Percentiles rank a stretch among this genome's conserved stretches.
Evolutionary conservation across 2,888 invertebrate species (phyloP).

Genomic region (Drosophila ezoana): DNA sequence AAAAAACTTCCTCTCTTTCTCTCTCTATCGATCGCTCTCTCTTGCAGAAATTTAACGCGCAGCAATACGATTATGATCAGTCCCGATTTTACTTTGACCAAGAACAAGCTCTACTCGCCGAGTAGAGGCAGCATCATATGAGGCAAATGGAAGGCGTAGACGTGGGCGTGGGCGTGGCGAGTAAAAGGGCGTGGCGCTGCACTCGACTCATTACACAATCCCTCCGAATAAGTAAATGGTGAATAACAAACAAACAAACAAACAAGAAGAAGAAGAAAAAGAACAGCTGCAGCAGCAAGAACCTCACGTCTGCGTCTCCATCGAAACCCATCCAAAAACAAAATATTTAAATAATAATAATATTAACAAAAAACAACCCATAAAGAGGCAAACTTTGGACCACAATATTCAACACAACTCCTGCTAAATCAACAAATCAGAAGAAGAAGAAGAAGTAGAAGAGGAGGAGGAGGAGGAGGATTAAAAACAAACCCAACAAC

Average conservation of each 20-base stretch:
- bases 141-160: slow-evolving; percentile 48
- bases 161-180: slow-evolving; percentile 9
- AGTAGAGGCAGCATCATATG: slow-evolving; percentile 67
- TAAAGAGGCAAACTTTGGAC: slow-evolving; percentile 80
- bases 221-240: slow-evolving; percentile 73
- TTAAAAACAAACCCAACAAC: slow-evolving; percentile 44
- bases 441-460: slow-evolving; percentile 7
- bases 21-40: slow-evolving; percentile 47
- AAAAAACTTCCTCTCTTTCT: not conserved
- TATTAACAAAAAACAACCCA: slow-evolving; percentile 47
- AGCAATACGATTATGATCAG: slow-evolving; percentile 95
- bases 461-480: slow-evolving; percentile 8
- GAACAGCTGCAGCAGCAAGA: slow-evolving; percentile 15
- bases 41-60: slow-evolving; percentile 91
- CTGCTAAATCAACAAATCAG: slow-evolving; percentile 60
- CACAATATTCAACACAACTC: slow-evolving; percentile 64
- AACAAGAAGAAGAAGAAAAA: slow-evolving; percentile 27
- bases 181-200: slow-evolving; percentile 22
- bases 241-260: slow-evolving; percentile 38
- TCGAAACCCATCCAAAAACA: slow-evolving; percentile 29
- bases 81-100: slow-evolving; percentile 94
- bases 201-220: slow-evolving; percentile 69
- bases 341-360: slow-evolving; percentile 23
- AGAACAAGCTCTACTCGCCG: slow-evolving; percentile 94
- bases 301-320: slow-evolving; percentile 38